These are phyloP conservation scores for Hydropsyche tenuis DNA, from an alignment of 1,140 invertebrate species.

Conservation along the genomic window DNA sequence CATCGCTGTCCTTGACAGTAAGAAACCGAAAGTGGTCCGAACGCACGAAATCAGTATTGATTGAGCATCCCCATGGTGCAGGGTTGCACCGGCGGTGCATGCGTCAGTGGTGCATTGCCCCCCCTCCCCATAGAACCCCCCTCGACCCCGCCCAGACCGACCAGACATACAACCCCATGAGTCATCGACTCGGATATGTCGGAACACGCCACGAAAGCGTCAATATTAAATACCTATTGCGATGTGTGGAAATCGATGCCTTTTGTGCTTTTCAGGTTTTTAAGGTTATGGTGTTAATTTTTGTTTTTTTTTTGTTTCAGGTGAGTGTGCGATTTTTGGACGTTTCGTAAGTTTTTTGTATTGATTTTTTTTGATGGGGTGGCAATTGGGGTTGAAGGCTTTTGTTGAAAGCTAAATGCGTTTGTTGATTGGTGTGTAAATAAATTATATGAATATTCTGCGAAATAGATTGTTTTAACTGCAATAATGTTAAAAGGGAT, in stretches of 20 bases:
- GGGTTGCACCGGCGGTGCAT: slow-evolving; percentile 17
- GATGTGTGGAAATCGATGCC: too few species aligned
- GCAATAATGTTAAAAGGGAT: too few species aligned
- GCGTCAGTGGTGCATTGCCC: slow-evolving; percentile 11
- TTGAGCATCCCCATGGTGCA: slow-evolving; percentile 33
- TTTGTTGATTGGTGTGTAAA: too few species aligned
- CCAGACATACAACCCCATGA: slow-evolving; percentile 1
- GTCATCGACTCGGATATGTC: slow-evolving; percentile 29
- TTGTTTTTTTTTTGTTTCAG: too few species aligned
- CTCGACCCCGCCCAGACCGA: background rate
- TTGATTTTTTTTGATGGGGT: too few species aligned
- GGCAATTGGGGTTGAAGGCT: too few species aligned
- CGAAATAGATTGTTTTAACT: too few species aligned
- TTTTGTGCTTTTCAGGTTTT: too few species aligned
- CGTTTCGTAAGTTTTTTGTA: background rate
- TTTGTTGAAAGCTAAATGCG: too few species aligned
- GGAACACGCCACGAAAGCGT: background rate
- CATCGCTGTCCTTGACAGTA: slow-evolving; percentile 21
- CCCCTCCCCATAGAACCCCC: background rate
- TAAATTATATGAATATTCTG: too few species aligned
- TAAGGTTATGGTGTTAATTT: too few species aligned
- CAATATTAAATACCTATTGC: too few species aligned
- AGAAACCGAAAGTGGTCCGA: slow-evolving; percentile 30
- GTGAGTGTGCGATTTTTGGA: background rate
- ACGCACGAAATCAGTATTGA: slow-evolving; percentile 22